These are phyloP conservation scores for Catharus fuscescens DNA, from an alignment of 2,113 vertebrate genomes.

Conservation along the genomic window DNA sequence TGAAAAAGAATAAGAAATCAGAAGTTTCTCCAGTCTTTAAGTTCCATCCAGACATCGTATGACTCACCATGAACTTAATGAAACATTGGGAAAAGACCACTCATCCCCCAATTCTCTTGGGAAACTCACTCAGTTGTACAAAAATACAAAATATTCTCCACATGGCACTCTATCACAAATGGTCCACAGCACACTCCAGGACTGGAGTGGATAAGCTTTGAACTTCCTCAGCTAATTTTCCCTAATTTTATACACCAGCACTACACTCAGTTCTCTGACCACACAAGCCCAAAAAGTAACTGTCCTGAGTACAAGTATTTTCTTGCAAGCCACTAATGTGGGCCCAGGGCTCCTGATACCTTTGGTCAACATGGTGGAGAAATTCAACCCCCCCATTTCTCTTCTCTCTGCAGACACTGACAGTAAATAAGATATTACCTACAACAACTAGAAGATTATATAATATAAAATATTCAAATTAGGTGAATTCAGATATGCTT, in stretches of 20 bases:
- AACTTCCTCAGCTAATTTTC: background rate
- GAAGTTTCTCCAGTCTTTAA: background rate
- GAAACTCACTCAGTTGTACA: background rate
- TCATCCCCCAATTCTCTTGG: background rate
- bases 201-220: background rate
- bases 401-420: background rate
- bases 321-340: background rate
- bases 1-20: background rate
- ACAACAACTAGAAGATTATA: background rate
- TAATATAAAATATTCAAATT: background rate
- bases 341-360: background rate
- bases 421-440: background rate
- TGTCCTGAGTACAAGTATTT: background rate
- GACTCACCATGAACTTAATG: background rate
- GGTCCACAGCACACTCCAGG: background rate
- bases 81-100: background rate
- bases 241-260: background rate
- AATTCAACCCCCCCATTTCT: background rate
- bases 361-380: background rate
- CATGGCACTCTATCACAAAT: background rate
- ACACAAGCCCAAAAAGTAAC: background rate
- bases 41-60: background rate
- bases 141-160: background rate
- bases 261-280: background rate
- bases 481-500: background rate